Conservation (phyloP, 92 coral and sea anemone species). For the Pocillopora grandis region DNA sequence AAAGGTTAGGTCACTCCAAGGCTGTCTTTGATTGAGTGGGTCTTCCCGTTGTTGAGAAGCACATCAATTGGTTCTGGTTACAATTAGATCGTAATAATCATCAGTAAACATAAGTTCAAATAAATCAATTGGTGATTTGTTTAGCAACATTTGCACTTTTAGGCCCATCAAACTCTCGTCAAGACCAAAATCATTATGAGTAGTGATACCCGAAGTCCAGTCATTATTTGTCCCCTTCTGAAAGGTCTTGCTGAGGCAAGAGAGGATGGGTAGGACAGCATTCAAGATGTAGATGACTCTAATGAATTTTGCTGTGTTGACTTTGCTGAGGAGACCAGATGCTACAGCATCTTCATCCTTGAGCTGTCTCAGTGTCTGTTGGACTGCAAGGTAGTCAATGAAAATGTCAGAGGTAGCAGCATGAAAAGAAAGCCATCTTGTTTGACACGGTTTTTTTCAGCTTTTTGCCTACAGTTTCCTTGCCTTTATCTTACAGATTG, state of each 20-base stretch:
- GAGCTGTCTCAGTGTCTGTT: slow-evolving; percentile 40
- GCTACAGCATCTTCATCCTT: slow-evolving; percentile 50
- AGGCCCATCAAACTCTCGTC: too few species aligned
- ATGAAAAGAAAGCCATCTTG: slow-evolving; percentile 55
- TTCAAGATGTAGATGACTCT: slow-evolving; percentile 51
- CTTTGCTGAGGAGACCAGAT: slow-evolving; percentile 58
- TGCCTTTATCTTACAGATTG: slow-evolving; percentile 35
- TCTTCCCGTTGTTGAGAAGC: too few species aligned
- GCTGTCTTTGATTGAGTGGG: too few species aligned
- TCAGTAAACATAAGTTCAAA: too few species aligned
- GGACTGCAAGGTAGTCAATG: slow-evolving; percentile 54
- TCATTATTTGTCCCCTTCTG: too few species aligned
- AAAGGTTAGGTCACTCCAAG: too few species aligned
- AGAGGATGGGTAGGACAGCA: slow-evolving; percentile 48
- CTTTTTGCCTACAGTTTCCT: slow-evolving; percentile 41
- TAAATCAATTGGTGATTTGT: too few species aligned
- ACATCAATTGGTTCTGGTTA: too few species aligned
- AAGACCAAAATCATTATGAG: too few species aligned
- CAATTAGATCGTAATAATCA: too few species aligned
- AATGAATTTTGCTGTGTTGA: slow-evolving; percentile 47
- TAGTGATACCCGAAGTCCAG: too few species aligned
- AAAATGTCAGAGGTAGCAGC: slow-evolving; percentile 50
- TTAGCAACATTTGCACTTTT: too few species aligned
- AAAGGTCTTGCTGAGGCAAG: slow-evolving; percentile 57
- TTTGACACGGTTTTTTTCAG: slow-evolving; percentile 35